phyloP scores from a whole-genome alignment of 2,888 invertebrate genomes.

The Rhimphoctona megacephalus region DNA sequence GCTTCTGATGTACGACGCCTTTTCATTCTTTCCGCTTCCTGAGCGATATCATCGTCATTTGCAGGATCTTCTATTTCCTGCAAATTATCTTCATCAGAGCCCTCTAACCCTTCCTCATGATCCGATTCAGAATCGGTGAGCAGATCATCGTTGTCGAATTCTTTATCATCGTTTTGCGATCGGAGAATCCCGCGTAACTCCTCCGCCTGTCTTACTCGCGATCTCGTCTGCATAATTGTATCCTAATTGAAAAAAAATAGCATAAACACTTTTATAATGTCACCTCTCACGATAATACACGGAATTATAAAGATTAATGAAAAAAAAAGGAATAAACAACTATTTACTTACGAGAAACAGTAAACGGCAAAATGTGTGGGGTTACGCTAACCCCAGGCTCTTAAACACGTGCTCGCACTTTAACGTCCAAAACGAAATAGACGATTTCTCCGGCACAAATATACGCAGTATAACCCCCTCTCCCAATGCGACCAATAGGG shows the following conservation, averaged over 20 bases:
- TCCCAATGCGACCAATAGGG: conserved; percentile 8
- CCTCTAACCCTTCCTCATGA: conserved; percentile 24
- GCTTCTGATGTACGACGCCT: conserved; percentile 26
- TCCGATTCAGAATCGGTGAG: conserved; percentile 6
- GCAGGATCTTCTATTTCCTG: neutral
- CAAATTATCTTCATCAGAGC: conserved; percentile 22
- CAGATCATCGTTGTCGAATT: neutral
- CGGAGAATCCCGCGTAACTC: neutral
- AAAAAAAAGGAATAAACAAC: neutral
- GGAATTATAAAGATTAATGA: neutral
- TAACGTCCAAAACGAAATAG: neutral
- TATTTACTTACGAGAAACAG: conserved; percentile 6
- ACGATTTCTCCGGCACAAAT: neutral
- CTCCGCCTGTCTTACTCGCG: conserved; percentile 12
- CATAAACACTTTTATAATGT: too few relatives aligned
- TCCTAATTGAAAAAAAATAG: conserved; percentile 19
- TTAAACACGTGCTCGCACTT: neutral
- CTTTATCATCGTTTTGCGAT: conserved; percentile 5
- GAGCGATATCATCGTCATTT: conserved; percentile 18
- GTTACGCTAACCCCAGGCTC: too few relatives aligned
- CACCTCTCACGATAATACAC: too few relatives aligned
- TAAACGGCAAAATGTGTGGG: conserved; percentile 15
- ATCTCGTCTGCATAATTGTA: conserved; percentile 24
- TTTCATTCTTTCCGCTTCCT: conserved; percentile 10
- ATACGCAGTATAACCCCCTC: neutral